Conservation (phyloP, 2,113 vertebrate species). For the Xenus cinereus region DNA sequence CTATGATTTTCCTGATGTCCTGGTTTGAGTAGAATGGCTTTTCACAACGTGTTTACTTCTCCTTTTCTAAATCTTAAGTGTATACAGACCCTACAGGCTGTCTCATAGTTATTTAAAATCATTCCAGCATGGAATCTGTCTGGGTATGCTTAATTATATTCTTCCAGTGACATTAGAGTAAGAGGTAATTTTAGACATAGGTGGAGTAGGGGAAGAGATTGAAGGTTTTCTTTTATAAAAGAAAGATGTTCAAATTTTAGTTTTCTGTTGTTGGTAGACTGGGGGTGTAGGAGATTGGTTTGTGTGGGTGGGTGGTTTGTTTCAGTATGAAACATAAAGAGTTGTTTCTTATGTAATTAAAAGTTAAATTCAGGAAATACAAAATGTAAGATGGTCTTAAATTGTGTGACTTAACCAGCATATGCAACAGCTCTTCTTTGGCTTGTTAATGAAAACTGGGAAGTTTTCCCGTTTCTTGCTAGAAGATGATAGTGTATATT, state of each 20-base stretch:
- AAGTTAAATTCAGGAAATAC: not conserved
- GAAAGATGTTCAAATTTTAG: not conserved
- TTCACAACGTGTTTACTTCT: not conserved
- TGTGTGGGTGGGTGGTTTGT: not conserved
- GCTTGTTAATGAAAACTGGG: not conserved
- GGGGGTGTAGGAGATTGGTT: not conserved
- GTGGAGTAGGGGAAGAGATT: not conserved
- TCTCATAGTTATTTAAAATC: conserved; percentile 27
- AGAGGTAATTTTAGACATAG: not conserved
- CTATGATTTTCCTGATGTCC: not conserved
- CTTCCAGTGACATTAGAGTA: not conserved
- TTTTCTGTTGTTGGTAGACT: not conserved
- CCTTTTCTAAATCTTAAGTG: not conserved
- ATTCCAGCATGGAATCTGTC: not conserved
- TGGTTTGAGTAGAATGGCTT: not conserved
- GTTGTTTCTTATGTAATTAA: not conserved
- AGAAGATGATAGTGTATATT: not conserved
- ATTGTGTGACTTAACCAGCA: not conserved
- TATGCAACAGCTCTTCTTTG: not conserved
- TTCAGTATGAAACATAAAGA: not conserved
- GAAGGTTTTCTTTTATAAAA: not conserved
- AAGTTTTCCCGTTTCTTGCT: not conserved
- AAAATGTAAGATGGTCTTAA: not conserved
- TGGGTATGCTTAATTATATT: conserved; percentile 22
- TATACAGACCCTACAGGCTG: not conserved